Evolutionary conservation across 1,140 invertebrate species (phyloP), one percentile per base, ranked within the genome.

Genomic region (Aricia agestis): DNA sequence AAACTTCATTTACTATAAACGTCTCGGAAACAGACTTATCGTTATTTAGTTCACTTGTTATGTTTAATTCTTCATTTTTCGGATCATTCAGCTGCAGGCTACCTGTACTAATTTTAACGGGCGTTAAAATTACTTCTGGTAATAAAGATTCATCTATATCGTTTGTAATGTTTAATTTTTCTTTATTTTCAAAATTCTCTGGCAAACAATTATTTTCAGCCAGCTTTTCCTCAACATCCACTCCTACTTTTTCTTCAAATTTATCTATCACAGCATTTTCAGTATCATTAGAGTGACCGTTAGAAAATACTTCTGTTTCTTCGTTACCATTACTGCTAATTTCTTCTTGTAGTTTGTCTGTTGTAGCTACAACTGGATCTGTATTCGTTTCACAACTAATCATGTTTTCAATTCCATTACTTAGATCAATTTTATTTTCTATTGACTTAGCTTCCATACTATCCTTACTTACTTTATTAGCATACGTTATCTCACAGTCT

Each of bases 401-500:
- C 67, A n/a, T 31, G 57, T 73, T 45, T 42, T 63, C 61, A 66
- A 72, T 73, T 71, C 72, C 71, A 69, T 69, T 71, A n/a, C 65
- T 72, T 69, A 67, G 17, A 71, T 69, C 36, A 61, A 61, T 70
- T 70, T 42, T 80, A 81, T 82, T 75, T 81, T 84, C 82, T 87
- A 89, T 72, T 89, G 86, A 91, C 85, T 89, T 89, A 88, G 82
- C 80, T 85, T 84, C 78, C 71, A 78, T 83, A 78, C 79, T 72
- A 79, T 82, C 83, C 83, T 79, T 85, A 77, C 78, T 80, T 79
- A 79, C 74, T 69, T 82, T 83, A 87, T 78, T 88, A 89, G 87
- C 87, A 87, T 86, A 82, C 69, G 82, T 73, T 84, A 76, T 79
- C 81, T 81, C 74, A 83, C 87, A 88, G 86, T 91, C 87, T 88